Evolutionary conservation across 2,797 vertebrate species (phyloP).

Genomic region (Acanthurus lineatus): DNA sequence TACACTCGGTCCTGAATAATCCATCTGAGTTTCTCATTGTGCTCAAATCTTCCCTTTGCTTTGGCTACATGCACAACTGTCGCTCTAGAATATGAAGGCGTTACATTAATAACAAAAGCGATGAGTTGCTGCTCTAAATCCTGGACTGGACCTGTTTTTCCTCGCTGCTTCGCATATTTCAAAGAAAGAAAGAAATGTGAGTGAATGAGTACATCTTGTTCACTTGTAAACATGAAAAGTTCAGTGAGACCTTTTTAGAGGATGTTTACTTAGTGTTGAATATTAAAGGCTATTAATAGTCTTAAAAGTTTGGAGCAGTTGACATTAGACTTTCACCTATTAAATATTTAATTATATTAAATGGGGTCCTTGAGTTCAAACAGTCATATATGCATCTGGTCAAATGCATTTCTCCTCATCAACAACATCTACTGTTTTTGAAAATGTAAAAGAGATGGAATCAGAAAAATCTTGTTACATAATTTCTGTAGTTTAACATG

Average conservation of each 20-base stretch:
- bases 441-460: neutral
- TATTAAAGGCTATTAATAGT: neutral
- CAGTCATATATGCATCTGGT: neutral
- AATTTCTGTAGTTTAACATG: constrained; percentile 2
- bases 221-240: constrained; percentile 12
- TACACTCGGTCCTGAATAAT: constrained; percentile 40
- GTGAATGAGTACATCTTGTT: constrained; percentile 25
- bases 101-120: constrained; percentile 65
- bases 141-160: constrained; percentile 35
- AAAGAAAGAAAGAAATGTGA: constrained; percentile 10
- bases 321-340: too few relatives aligned
- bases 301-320: neutral
- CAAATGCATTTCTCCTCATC: neutral
- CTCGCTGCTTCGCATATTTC: constrained; percentile 36
- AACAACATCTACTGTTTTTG: constrained; percentile 3
- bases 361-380: neutral
- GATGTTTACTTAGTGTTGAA: neutral
- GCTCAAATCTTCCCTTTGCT: constrained; percentile 50
- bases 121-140: constrained; percentile 61
- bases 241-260: neutral
- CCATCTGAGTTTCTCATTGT: constrained; percentile 60
- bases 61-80: constrained; percentile 50
- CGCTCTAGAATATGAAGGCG: constrained; percentile 60
- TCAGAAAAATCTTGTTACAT: neutral
- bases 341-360: too few relatives aligned